Evolutionary conservation across 2,888 invertebrate species (phyloP).

Genomic region (Lasioglossum calceatum): DNA sequence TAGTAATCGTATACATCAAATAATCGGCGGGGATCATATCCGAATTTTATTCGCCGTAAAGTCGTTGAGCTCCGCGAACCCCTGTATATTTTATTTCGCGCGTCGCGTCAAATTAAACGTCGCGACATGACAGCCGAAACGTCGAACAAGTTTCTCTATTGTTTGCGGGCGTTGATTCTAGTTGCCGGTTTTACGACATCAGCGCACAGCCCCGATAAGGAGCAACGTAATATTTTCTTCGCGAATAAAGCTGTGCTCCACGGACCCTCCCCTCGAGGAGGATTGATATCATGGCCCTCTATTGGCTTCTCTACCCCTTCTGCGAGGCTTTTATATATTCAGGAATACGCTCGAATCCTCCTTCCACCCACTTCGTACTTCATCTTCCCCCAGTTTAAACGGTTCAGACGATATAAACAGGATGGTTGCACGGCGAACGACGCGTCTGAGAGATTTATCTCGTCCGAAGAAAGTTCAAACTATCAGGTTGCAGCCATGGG

Average conservation of each 20-base stretch:
- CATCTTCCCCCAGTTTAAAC: constrained; percentile 13
- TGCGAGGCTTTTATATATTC: background rate
- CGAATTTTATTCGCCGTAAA: constrained; percentile 32
- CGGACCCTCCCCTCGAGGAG: constrained; percentile 5
- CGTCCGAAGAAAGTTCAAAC: background rate
- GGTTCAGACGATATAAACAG: constrained; percentile 12
- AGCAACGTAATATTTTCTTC: constrained; percentile 20
- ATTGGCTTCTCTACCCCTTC: background rate
- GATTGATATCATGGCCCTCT: constrained; percentile 1
- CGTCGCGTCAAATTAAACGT: constrained; percentile 18
- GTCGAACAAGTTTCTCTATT: constrained; percentile 12
- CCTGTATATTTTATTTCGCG: constrained; percentile 27
- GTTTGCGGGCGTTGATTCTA: constrained; percentile 11
- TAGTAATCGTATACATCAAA: background rate
- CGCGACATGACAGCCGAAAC: background rate
- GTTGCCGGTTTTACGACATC: background rate
- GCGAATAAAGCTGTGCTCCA: constrained; percentile 17
- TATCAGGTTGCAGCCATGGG: background rate
- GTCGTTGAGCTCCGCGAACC: background rate
- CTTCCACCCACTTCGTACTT: background rate
- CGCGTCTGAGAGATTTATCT: constrained; percentile 13
- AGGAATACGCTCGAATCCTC: background rate
- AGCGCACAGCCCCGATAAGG: background rate
- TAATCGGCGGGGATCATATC: background rate
- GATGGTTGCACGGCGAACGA: background rate